These are phyloP conservation scores for Meloidogyne exigua DNA, from an alignment of 1,140 invertebrate genomes.

Conservation along the genomic window DNA sequence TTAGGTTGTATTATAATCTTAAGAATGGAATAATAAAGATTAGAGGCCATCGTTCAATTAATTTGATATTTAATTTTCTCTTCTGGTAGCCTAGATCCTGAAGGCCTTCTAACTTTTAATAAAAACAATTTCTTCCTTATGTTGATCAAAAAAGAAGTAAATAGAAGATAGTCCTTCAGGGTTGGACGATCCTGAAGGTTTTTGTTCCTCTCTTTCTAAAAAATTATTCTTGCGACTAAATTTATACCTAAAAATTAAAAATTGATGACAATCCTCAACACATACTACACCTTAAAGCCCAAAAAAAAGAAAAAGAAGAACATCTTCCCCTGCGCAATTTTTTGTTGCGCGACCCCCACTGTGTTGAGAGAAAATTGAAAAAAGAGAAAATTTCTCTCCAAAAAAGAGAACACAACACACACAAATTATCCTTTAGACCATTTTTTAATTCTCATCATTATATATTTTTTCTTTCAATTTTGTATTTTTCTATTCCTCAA, in stretches of 20 bases:
- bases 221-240: no score
- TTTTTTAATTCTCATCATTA: constrained; percentile 3
- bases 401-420: background rate
- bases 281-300: background rate
- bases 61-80: no score
- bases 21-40: no score
- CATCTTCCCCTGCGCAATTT: constrained; percentile 3
- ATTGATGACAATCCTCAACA: background rate
- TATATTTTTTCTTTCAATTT: background rate
- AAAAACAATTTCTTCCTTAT: no score
- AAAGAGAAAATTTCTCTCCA: background rate
- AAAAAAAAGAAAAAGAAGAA: background rate
- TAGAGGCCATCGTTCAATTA: no score
- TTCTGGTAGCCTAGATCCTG: no score
- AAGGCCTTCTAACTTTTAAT: no score
- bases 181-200: no score
- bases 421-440: background rate
- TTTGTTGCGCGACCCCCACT: constrained; percentile 3
- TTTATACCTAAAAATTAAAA: background rate
- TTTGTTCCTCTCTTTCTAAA: no score
- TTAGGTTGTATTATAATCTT: no score
- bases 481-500: background rate
- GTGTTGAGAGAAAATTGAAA: background rate
- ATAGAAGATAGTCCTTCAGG: no score
- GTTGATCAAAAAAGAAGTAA: no score